Evolutionary conservation across 2,797 vertebrate genomes (phyloP), one percentile per base, ranked within the genome.

Genomic region (Miichthys miiuy): DNA sequence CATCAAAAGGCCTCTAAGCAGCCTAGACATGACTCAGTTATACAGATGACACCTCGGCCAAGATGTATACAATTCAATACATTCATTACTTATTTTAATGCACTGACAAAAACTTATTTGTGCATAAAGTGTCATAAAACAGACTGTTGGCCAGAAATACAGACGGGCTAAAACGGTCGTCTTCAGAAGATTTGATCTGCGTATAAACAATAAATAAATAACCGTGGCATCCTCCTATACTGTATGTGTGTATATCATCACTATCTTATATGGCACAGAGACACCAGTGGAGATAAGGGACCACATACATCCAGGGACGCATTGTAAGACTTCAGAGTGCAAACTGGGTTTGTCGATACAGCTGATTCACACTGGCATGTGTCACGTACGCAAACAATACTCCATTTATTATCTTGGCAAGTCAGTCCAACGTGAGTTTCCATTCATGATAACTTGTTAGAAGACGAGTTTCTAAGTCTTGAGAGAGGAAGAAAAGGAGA

Each of bases 291-390:
- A 84, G 88, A 84, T 66, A 68, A 57, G 56, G 78, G 80, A 73
- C 18, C 69, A 77, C 83, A 78, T 42, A 86, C 83, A 77, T 79
- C 76, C 81, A 77, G 77, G 86, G 85, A 85, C 58, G 75, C 86
- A 3, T 61, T n/a, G 75, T 95, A 95, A 95, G 94, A 95, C 92
- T 94, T 91, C 76, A 89, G 88, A 93, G 93, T 94, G 90, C 87
- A 92, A 88, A 88, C 80, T 82, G 79, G 80, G 72, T 89, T 88
- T 13, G 58, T 83, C 75, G 80, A 41, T 79, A 82, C 78, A 80
- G 21, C 68, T 16, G 74, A 70, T 65, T 87, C 30, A 76, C 63
- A 81, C 67, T 16, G 21, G 52, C 68, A 62, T 62, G 4, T 16
- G 55, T 60, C 73, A 79, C 41, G 12, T 58, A 74, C 20, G 67